Evolutionary conservation across 2,888 invertebrate genomes (phyloP), one percentile per base, ranked within the genome.

Genomic region (Proisotoma minuta): DNA sequence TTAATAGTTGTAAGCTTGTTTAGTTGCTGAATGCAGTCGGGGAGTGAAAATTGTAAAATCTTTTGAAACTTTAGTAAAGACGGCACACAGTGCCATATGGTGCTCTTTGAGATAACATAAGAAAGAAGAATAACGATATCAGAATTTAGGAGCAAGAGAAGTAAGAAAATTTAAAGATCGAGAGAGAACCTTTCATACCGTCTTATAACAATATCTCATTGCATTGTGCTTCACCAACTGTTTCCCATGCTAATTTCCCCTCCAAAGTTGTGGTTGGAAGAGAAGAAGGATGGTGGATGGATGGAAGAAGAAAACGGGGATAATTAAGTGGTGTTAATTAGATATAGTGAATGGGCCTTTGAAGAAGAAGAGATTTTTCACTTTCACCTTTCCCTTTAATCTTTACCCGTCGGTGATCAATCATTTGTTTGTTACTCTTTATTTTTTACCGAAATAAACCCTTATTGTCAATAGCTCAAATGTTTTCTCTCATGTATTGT

Each of bases 251-350:
- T 10, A 34, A 15, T 34, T 34, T 34, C 34, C 15, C 34, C 8
- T 8, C 34, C 34, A 34, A 34, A 10, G 8, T 34, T 8, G 34
- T 10, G 34, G 34, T 8, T 34, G 34, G 8, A 34, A 34, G 15
- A 8, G 15, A 34, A 15, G 34, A 8, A 15, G 15, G 34, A 34
- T 10, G 15, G 34, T 34, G 34, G 34, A 15, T 34, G 15, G 8
- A 34, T 34, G 34, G 34, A 34, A 8, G 34, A 34, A 34, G 34
- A 15, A 61, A 57, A 61, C n/a, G 26, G 60, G 67, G 69, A 66
- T 71, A 71, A 71, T 71, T 69, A 71, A 71, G 69, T 65, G 64
- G 66, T 60, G 69, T 69, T 71, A 71, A 71, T 71, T 69, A 71
- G 68, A 66, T 68, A 69, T 66, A 61, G 65, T 66, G 69, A 68